phyloP scores from a whole-genome alignment of 2,888 invertebrate species.

The Aporophyla lueneburgensis region DNA sequence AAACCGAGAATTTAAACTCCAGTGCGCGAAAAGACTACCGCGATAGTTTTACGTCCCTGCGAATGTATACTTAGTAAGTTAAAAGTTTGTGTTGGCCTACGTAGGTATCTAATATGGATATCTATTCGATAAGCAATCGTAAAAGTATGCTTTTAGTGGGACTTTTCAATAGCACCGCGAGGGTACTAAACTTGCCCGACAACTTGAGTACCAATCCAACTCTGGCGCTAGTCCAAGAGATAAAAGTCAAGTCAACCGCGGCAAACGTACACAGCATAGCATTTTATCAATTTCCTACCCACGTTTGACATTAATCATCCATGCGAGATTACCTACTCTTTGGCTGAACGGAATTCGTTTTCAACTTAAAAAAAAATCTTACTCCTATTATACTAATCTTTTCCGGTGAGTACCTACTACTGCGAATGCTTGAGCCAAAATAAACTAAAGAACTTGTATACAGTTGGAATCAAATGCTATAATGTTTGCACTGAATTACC shows the following conservation, averaged over 20 bases:
- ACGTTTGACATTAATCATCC: conserved; percentile 56
- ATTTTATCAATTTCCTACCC: conserved; percentile 66
- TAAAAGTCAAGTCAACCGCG: conserved; percentile 77
- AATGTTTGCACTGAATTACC: conserved; percentile 1
- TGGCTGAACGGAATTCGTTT: conserved; percentile 16
- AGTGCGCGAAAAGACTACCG: too few relatives aligned
- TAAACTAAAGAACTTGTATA: not conserved
- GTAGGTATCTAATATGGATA: not conserved
- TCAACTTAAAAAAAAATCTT: not conserved
- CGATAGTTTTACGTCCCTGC: too few relatives aligned
- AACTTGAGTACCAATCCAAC: conserved; percentile 76
- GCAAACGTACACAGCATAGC: conserved; percentile 67
- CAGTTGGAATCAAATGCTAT: conserved; percentile 7
- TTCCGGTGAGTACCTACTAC: not conserved
- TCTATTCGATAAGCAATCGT: conserved; percentile 34
- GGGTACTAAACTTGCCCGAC: conserved; percentile 75
- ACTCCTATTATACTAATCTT: not conserved
- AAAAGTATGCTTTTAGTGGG: conserved; percentile 68
- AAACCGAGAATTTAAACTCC: too few relatives aligned
- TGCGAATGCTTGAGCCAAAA: not conserved
- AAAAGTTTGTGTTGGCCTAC: not conserved
- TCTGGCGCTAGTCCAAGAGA: conserved; percentile 81
- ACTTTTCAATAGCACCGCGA: conserved; percentile 71
- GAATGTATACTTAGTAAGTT: not conserved
- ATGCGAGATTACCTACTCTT: conserved; percentile 38